These are phyloP conservation scores for Ammodytes dubius DNA, from an alignment of 2,113 vertebrate genomes.

Conservation along the genomic window DNA sequence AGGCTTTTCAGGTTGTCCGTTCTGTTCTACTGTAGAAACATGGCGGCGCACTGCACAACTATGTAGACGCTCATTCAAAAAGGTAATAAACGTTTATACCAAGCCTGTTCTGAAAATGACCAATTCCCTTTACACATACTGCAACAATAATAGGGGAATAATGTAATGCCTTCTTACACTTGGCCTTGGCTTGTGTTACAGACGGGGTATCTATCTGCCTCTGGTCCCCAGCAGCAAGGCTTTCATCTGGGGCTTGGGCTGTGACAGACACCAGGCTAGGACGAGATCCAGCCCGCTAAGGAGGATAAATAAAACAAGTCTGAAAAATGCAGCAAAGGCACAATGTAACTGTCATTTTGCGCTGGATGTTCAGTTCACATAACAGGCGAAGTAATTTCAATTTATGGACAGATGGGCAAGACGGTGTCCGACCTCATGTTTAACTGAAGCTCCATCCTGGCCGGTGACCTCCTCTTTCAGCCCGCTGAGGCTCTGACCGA, in stretches of 20 bases:
- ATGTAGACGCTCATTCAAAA: too few relatives aligned
- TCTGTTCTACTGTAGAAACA: too few relatives aligned
- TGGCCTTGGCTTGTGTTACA: slow-evolving; percentile 62
- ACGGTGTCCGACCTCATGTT: slow-evolving; percentile 67
- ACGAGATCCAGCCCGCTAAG: slow-evolving; percentile 50
- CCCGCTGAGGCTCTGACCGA: slow-evolving; percentile 38
- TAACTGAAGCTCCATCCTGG: slow-evolving; percentile 63
- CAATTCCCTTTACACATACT: too few relatives aligned
- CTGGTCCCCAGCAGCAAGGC: slow-evolving; percentile 44
- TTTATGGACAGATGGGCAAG: not conserved
- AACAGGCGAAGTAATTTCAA: not conserved
- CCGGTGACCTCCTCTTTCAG: slow-evolving; percentile 71
- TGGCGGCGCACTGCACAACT: too few relatives aligned
- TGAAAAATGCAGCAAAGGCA: not conserved
- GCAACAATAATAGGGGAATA: not conserved
- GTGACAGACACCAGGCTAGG: slow-evolving; percentile 13
- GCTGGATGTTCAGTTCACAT: not conserved
- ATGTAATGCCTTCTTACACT: slow-evolving; percentile 58
- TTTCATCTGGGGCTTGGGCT: slow-evolving; percentile 48
- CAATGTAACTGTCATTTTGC: not conserved
- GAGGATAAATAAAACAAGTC: not conserved
- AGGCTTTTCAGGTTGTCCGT: too few relatives aligned
- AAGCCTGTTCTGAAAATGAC: too few relatives aligned
- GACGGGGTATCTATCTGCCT: slow-evolving; percentile 45
- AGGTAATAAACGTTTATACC: too few relatives aligned